Evolutionary conservation across 1,140 invertebrate species (phyloP), one percentile per base, ranked within the genome.

Genomic region (Hycleus cichorii): DNA sequence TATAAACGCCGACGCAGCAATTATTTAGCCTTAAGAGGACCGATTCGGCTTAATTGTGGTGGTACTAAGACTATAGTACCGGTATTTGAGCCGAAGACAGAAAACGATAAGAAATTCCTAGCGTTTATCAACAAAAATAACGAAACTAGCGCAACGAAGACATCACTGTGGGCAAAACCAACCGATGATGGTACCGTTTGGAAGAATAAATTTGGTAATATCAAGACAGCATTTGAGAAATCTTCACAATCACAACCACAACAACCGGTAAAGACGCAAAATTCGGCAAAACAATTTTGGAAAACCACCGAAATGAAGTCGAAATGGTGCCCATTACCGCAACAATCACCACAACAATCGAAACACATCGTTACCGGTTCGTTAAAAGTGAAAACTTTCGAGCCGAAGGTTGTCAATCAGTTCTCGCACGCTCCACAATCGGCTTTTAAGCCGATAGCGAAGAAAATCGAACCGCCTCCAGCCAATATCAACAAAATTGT

Each of bases 51-150:
- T 0, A 78, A 78, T 76, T n/a, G 79, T 75, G 52, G 59, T 68
- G 11, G 58, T 26, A 64, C 66, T 49, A 60, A 60, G 7, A 77
- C 71, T 39, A 75, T 75, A 7, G 78, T 86, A 4, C 86, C 86
- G 1, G 77, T 78, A 0, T 90, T 92, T 63, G 78, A 85, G 62
- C 87, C 89, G 0, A 90, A 87, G 72, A 92, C 90, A 0, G 89
- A 90, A 52, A 91, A 88, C 57, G 90, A 92, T 73, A 78, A 82
- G 32, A 93, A 92, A 71, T 92, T 92, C 64, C 71, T 91, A 38
- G 88, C 89, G 0, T 86, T 93, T 57, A 85, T 93, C 62, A 85
- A 84, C 54, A 88, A 87, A 66, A 66, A 78, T 59, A 66, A 72
- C 49, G 45, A 65, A n/a, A 18, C 46, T 2, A 47, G 18, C 42